Base-by-base conservation (phyloP, 2,797 vertebrate species). In the Moxostoma hubbsi region DNA sequence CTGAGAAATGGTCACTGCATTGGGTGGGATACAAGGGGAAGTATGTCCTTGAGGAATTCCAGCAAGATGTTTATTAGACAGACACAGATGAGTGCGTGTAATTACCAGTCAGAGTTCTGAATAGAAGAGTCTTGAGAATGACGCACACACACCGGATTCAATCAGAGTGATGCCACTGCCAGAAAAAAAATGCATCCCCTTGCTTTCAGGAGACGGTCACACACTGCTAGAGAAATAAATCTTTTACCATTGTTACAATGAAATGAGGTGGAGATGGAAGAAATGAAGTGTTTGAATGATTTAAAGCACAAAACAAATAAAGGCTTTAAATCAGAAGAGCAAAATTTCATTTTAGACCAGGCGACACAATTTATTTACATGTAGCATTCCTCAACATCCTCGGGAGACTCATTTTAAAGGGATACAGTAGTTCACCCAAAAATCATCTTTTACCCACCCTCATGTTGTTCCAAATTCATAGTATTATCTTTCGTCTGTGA, bases 51-150 rank as follows among this genome's bases (percentile, higher is more conserved):
- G 57, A 81, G 83, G 79, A 81, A 80, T 76, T 75, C 61, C 84
- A 75, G 81, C 72, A 61, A 67, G 81, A 80, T 84, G 85, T 87
- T 88, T 87, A 85, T 88, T 84, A 86, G 85, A 76, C 77, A 82
- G 86, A 85, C 83, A 84, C 86, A 86, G 85, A 87, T 86, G 81
- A 87, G 77, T 71, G 79, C 75, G 72, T 83, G 82, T 88, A 87
- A 86, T 87, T 86, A 86, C 83, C 83, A 82, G 82, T 82, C 77
- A 78, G 76, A 66, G 55, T 55, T 53, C 70, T 79, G 83, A 83
- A 85, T 54, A 59, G 70, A 74, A 81, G 50, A 63, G 76, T 68
- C 55, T 62, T 87, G 85, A 88, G 47, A 24, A 24, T 84, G 81
- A 87, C 83, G 81, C 24, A 63, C 81, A 74, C 9, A 10, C 9